Evolutionary conservation across 2,888 invertebrate species (phyloP).

Genomic region (Caenorhabditis zanzibari): DNA sequence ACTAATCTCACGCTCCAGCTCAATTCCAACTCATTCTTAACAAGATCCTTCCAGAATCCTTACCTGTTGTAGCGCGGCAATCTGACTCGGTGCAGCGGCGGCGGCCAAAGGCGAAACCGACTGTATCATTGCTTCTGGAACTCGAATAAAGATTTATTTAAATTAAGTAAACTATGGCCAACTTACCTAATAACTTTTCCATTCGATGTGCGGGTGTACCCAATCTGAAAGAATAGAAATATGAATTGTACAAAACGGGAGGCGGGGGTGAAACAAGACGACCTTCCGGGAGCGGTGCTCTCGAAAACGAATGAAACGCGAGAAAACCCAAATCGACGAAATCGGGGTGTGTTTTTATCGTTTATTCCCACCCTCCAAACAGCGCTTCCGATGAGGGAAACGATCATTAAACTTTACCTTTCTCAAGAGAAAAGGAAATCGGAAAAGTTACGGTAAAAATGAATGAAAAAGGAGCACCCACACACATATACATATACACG

Average conservation of each 20-base stretch:
- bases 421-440: neutral
- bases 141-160: conserved; percentile 10
- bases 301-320: conserved; percentile 42
- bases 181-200: conserved; percentile 53
- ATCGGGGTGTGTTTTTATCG: conserved; percentile 38
- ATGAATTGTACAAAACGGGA: neutral
- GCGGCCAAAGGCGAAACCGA: conserved; percentile 43
- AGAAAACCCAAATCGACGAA: conserved; percentile 2
- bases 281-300: conserved; percentile 19
- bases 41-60: conserved; percentile 5
- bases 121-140: conserved; percentile 61
- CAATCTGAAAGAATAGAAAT: conserved; percentile 41
- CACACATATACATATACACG: neutral
- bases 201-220: conserved; percentile 35
- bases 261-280: neutral
- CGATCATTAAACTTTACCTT: conserved; percentile 34
- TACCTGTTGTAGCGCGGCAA: conserved; percentile 53
- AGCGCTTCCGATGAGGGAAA: conserved; percentile 1
- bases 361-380: conserved; percentile 10
- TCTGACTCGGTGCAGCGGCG: conserved; percentile 38
- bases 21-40: neutral
- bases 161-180: neutral
- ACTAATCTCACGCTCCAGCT: no score
- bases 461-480: conserved; percentile 10
- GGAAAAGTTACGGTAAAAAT: conserved; percentile 25